Evolutionary conservation across 2,797 vertebrate genomes (phyloP).

Genomic region (Sphaeramia orbicularis): DNA sequence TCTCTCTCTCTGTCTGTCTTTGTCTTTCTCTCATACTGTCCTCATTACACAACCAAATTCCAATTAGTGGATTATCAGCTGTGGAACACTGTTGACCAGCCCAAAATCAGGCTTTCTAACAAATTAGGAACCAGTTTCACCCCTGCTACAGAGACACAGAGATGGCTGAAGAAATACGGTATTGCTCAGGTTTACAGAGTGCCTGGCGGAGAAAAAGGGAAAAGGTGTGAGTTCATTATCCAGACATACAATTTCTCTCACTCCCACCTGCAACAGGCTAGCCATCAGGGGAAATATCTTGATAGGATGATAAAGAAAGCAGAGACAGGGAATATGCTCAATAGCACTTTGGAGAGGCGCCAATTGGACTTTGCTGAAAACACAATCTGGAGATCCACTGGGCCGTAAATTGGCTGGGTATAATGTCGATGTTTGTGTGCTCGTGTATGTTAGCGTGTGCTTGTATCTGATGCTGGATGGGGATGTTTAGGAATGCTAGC

Average conservation of each 20-base stretch:
- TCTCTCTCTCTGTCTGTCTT: conserved; percentile 44
- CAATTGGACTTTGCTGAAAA: conserved; percentile 79
- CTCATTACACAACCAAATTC: conserved; percentile 62
- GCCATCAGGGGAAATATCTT: conserved; percentile 77
- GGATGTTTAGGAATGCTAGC: conserved; percentile 48
- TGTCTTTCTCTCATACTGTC: conserved; percentile 33
- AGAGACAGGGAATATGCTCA: conserved; percentile 75
- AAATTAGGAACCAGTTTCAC: conserved; percentile 21
- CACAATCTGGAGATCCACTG: conserved; percentile 76
- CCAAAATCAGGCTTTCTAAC: conserved; percentile 12
- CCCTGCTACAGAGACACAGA: conserved; percentile 8
- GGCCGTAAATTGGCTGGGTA: conserved; percentile 72
- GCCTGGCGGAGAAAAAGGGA: conserved; percentile 49
- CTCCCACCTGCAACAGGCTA: conserved; percentile 65
- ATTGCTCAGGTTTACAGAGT: conserved; percentile 38
- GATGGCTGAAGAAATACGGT: conserved; percentile 31
- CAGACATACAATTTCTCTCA: conserved; percentile 62
- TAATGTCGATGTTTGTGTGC: conserved; percentile 57
- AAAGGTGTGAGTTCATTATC: conserved; percentile 73
- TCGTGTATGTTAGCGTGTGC: conserved; percentile 31
- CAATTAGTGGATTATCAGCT: conserved; percentile 67
- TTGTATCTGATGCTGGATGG: conserved; percentile 50
- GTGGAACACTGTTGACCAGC: conserved; percentile 43
- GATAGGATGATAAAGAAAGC: conserved; percentile 78
- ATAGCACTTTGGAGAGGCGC: conserved; percentile 70